Conservation (phyloP, 2,797 vertebrate genomes). For the Acanthurus lineatus region DNA sequence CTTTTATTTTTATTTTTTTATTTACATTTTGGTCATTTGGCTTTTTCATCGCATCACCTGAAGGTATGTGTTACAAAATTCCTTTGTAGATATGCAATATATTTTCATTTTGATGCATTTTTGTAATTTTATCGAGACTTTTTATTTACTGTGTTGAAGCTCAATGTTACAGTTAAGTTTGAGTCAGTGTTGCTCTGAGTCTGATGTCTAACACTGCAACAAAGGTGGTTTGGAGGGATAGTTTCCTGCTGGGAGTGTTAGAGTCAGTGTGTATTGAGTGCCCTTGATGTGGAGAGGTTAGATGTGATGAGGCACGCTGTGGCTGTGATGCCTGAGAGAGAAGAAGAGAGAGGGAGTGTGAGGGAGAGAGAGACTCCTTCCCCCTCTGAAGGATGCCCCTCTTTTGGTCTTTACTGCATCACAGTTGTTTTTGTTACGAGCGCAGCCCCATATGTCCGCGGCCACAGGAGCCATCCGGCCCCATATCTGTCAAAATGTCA, state of each 20-base stretch:
- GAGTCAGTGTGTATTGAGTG: constrained; percentile 41
- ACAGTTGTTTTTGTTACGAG: constrained; percentile 66
- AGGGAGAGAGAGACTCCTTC: constrained; percentile 10
- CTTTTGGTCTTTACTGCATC: constrained; percentile 56
- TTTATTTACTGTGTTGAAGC: not conserved
- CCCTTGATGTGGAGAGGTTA: constrained; percentile 66
- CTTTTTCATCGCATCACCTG: not conserved
- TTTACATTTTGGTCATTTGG: not conserved
- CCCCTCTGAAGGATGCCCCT: constrained; percentile 35
- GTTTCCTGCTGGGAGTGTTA: constrained; percentile 39
- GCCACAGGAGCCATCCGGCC: constrained; percentile 71
- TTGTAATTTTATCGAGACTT: not conserved
- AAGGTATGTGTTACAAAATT: not conserved
- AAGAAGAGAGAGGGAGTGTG: no score
- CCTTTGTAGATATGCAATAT: constrained; percentile 3
- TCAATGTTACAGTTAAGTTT: constrained; percentile 8
- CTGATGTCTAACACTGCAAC: constrained; percentile 25
- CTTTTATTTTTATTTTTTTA: not conserved
- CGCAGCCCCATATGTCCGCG: constrained; percentile 55
- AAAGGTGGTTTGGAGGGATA: constrained; percentile 39
- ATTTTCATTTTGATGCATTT: constrained; percentile 1
- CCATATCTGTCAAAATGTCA: constrained; percentile 70
- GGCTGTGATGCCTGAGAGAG: constrained; percentile 37
- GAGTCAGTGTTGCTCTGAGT: constrained; percentile 10
- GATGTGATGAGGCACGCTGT: constrained; percentile 38